These are phyloP conservation scores for Larimichthys polyactis DNA, from an alignment of 2,113 vertebrate species.

Conservation along the genomic window DNA sequence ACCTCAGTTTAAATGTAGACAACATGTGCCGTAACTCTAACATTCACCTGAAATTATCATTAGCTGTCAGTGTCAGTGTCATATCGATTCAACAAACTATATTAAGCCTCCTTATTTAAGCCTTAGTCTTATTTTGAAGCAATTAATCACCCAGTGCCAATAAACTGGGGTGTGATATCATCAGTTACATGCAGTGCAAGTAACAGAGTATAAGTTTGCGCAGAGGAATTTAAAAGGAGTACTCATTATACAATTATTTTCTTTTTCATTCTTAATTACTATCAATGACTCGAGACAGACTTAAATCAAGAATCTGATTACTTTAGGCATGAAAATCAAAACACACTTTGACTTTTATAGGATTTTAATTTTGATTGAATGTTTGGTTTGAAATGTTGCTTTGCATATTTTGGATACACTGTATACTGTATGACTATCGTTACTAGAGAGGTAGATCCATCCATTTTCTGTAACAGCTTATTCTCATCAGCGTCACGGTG, in stretches of 20 bases:
- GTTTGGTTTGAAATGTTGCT: too few species aligned
- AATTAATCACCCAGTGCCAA: too few species aligned
- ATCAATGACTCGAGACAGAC: not conserved
- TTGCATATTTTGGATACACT: too few species aligned
- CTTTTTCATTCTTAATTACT: too few species aligned
- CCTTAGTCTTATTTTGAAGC: not conserved
- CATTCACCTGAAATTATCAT: not conserved
- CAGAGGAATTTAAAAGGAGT: not conserved
- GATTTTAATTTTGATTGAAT: too few species aligned
- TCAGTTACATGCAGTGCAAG: not conserved
- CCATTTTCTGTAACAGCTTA: too few species aligned
- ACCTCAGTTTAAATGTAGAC: not conserved
- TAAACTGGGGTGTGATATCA: not conserved
- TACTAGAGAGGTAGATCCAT: too few species aligned
- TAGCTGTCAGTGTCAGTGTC: not conserved
- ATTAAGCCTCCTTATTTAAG: not conserved
- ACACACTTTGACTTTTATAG: too few species aligned
- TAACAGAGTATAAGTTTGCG: not conserved
- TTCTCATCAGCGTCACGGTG: too few species aligned
- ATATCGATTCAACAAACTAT: not conserved
- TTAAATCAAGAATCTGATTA: not conserved
- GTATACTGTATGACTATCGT: too few species aligned
- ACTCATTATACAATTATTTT: not conserved
- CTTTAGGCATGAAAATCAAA: not conserved
- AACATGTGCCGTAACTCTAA: not conserved